Evolutionary conservation across 2,113 vertebrate genomes (phyloP), one percentile per base, ranked within the genome.

Genomic region (Anoplopoma fimbria): DNA sequence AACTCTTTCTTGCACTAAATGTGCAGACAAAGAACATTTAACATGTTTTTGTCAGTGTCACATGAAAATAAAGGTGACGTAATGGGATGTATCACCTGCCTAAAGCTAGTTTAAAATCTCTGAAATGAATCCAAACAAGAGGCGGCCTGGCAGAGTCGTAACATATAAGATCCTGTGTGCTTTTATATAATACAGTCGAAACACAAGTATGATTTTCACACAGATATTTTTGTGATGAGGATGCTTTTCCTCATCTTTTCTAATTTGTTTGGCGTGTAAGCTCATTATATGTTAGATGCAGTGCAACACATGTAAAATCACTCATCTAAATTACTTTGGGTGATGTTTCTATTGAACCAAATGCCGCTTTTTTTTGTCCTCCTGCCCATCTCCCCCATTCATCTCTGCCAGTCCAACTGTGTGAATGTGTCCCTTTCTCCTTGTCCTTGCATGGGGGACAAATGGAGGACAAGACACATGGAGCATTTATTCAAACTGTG

Each of bases 371-470:
- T 75, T 40, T 38, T 47, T 14, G 4, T 47, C 72, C 55, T 79
- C 5, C 13, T 29, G 19, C 23, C 8, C 23, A 23, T 14, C 47
- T 75, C 10, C 67, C 9, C 15, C 55, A 51, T 76, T 77, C 62
- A 75, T 82, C 79, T 70, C 29, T 34, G 58, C n/a, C 76, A 45
- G 65, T 40, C 60, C 55, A 51, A 33, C 17, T 61, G 34, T 19
- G 63, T 42, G 13, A 25, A 29, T 67, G 7, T 45, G 40, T 76
- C 17, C 12, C 21, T 45, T 27, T 9, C 51, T 87, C 29, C 57
- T 71, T 72, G 76, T 77, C 89, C 87, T 88, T 81, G 70, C 27
- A 51, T 4, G 49, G 73, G 72, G 64, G 71, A 80, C 85, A 74
- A 67, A 49, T 27, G 27, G 9, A 61, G 80, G 70, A 70, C 70